Evolutionary conservation across 2,797 vertebrate genomes (phyloP).

Genomic region (Brachyalestes nurse): DNA sequence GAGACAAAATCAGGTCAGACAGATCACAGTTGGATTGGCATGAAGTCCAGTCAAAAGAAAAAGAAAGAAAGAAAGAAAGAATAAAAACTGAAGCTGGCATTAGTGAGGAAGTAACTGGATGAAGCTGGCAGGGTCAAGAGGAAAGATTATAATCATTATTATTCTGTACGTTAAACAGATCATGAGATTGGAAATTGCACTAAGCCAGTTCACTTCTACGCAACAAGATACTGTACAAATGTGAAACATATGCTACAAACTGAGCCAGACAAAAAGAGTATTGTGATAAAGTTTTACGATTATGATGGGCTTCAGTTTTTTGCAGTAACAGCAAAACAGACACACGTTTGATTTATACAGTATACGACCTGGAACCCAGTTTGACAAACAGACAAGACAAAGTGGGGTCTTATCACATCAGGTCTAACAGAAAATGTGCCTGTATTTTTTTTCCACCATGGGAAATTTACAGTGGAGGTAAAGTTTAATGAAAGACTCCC

Average conservation of each 20-base stretch:
- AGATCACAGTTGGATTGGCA: conserved; percentile 72
- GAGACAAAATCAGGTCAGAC: conserved; percentile 97
- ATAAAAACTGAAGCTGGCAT: conserved; percentile 33
- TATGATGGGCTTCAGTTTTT: neutral
- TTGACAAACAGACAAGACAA: conserved; percentile 26
- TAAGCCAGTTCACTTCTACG: conserved; percentile 23
- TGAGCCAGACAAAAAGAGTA: conserved; percentile 26
- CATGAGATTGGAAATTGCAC: conserved; percentile 33
- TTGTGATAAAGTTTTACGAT: conserved; percentile 48
- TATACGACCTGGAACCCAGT: neutral
- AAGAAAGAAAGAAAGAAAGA: conserved; percentile 32
- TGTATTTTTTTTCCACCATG: conserved; percentile 25
- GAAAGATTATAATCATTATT: conserved; percentile 35
- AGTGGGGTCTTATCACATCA: conserved; percentile 29
- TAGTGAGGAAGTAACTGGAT: conserved; percentile 27
- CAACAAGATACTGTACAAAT: conserved; percentile 11
- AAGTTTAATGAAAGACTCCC: conserved; percentile 48
- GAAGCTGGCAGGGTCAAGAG: conserved; percentile 25
- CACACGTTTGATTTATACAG: conserved; percentile 29
- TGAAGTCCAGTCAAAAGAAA: conserved; percentile 63
- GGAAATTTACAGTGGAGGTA: conserved; percentile 45
- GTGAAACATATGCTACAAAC: conserved; percentile 26
- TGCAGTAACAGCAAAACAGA: conserved; percentile 8
- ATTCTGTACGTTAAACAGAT: conserved; percentile 36
- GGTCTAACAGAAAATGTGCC: conserved; percentile 33